Evolutionary conservation across 2,888 invertebrate genomes (phyloP).

Genomic region (Erebia epiphron): DNA sequence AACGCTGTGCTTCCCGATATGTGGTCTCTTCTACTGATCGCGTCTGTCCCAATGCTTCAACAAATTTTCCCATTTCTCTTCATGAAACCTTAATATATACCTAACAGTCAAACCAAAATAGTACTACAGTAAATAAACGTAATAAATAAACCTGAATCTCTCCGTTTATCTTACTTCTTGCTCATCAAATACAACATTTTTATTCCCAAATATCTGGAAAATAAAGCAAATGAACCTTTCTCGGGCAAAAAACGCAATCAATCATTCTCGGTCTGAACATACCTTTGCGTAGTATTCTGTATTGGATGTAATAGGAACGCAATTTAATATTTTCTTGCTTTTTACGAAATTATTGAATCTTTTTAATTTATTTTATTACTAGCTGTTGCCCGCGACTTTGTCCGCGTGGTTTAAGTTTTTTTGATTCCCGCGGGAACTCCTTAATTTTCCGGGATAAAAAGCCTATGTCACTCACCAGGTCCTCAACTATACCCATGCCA

Average conservation of each 20-base stretch:
- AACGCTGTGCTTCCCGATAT: too few relatives aligned
- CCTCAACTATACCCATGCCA: too few relatives aligned
- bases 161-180: constrained; percentile 35
- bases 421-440: too few relatives aligned
- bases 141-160: constrained; percentile 28
- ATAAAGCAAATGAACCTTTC: constrained; percentile 57
- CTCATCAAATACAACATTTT: constrained; percentile 50
- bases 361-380: too few relatives aligned
- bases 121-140: constrained; percentile 3
- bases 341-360: too few relatives aligned
- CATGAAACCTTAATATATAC: background rate
- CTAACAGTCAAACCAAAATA: background rate
- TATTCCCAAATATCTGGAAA: constrained; percentile 48
- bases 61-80: background rate
- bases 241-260: constrained; percentile 39
- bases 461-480: too few relatives aligned
- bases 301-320: constrained; percentile 10
- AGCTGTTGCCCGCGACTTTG: too few relatives aligned
- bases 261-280: constrained; percentile 62
- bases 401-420: too few relatives aligned
- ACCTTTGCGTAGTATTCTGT: constrained; percentile 52
- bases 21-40: too few relatives aligned
- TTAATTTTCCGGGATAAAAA: too few relatives aligned
- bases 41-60: too few relatives aligned
- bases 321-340: background rate